Evolutionary conservation across 2,113 vertebrate genomes (phyloP).

Genomic region (Bubo scandiacus): DNA sequence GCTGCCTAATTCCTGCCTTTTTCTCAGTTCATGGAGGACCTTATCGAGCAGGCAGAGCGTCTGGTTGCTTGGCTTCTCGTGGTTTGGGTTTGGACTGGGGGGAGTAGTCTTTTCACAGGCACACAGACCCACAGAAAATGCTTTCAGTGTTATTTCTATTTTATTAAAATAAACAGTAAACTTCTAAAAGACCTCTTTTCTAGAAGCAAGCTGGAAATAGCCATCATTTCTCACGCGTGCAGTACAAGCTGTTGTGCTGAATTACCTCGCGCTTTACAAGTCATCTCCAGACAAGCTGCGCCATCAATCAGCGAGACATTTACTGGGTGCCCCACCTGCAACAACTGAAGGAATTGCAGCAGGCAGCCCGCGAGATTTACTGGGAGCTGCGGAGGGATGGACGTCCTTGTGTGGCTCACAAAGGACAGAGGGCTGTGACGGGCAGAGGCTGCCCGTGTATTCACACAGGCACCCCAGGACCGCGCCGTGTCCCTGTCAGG

Average conservation of each 20-base stretch:
- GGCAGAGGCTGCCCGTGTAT: background rate
- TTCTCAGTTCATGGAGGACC: rapidly evolving
- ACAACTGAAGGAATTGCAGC: background rate
- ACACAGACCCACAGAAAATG: background rate
- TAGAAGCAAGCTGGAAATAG: conserved; percentile 6
- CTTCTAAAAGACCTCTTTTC: background rate
- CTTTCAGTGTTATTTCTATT: conserved; percentile 1
- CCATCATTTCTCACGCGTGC: conserved; percentile 21
- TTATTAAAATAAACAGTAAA: conserved; percentile 61
- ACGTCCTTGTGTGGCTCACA: background rate
- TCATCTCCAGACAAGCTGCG: conserved; percentile 4
- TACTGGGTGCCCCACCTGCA: conserved; percentile 40
- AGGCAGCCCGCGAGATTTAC: conserved; percentile 16
- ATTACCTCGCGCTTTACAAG: conserved; percentile 52
- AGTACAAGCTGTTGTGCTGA: conserved; percentile 19
- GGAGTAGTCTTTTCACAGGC: background rate
- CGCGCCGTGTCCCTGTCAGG: rapidly evolving
- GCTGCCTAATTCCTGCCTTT: background rate
- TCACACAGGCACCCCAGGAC: background rate
- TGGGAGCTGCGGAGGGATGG: background rate
- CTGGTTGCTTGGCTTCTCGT: background rate
- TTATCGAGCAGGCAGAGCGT: rapidly evolving
- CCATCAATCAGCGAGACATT: conserved; percentile 62
- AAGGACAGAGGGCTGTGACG: background rate
- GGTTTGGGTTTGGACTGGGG: background rate